Evolutionary conservation across 2,797 vertebrate species (phyloP).

Genomic region (Hippoglossus hippoglossus): DNA sequence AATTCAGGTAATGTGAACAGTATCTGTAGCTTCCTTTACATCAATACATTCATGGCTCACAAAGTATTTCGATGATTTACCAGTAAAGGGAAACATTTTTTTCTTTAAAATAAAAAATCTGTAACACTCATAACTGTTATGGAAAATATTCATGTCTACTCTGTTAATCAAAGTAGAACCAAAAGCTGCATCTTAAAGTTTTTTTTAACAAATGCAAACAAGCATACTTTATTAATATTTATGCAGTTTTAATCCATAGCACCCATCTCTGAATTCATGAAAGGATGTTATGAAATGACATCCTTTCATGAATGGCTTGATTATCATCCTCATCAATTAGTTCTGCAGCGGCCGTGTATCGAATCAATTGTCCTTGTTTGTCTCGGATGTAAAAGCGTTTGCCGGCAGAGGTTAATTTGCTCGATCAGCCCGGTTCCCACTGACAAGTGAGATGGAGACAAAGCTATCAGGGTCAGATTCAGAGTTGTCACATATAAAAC

Average conservation of each 20-base stretch:
- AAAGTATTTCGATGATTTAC: conserved; percentile 12
- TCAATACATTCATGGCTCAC: neutral
- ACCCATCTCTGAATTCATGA: conserved; percentile 20
- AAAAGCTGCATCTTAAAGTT: neutral
- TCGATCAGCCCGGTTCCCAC: conserved; percentile 40
- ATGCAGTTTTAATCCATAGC: conserved; percentile 1
- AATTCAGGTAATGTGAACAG: too few species aligned
- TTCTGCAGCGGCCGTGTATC: conserved; percentile 35
- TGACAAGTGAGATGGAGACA: conserved; percentile 35
- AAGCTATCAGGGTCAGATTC: conserved; percentile 8
- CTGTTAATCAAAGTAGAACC: neutral
- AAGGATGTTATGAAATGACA: conserved; percentile 53
- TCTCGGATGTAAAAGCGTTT: conserved; percentile 44
- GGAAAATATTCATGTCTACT: neutral
- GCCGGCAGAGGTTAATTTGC: conserved; percentile 36
- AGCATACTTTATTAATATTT: neutral
- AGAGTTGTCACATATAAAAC: conserved; percentile 29
- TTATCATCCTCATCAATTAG: conserved; percentile 51
- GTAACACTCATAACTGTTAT: too few species aligned
- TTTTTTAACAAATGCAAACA: neutral
- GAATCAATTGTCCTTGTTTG: conserved; percentile 49
- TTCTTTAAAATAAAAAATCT: neutral
- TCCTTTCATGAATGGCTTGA: conserved; percentile 51
- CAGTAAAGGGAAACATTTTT: neutral
- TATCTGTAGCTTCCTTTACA: neutral